Evolutionary conservation across 2,888 invertebrate genomes (phyloP), one percentile per base, ranked within the genome.

Genomic region (Hedya salicella): DNA sequence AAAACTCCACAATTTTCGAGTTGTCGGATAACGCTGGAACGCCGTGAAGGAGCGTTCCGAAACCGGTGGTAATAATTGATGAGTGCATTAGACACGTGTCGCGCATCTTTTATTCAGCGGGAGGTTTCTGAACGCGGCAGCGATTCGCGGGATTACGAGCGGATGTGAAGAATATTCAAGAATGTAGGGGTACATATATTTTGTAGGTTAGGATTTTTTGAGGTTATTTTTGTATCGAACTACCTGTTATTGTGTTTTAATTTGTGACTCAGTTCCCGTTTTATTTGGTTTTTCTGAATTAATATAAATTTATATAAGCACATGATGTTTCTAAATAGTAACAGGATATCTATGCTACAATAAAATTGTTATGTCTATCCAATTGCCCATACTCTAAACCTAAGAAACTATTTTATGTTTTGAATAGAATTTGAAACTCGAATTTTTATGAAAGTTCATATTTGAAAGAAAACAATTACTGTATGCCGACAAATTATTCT

Each of bases 1-100:
- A 65, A 59, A 60, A 60, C n/a, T 60, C 65, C 30, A 40, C 59
- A 46, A 59, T 52, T 57, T 36, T 53, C 59, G 46, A 65, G 59
- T 59, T 59, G 52, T 48, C 48, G 46, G 46, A 40, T 59, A 59
- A 52, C 59, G 52, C 57, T 32, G 57, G 65, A 60, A 60, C 59
- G 63, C 50, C 64, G 60, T 61, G 54, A 66, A 61, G 66, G 66
- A 66, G 56, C 64, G 68, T 68, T 68, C 66, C n/a, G 68, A 53
- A 65, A 59, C 68, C 62, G 48, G 61, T 17, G 66, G 78, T 82
- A 90, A 91, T 91, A 91, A 91, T 90, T 85, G 88, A 91, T 90
- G 91, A 88, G 80, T 89, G 89, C 90, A 91, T 90, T 90, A 91
- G 87, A 89, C 89, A 88, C 87, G 84, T 86, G 89, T 83, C 81